These are phyloP conservation scores for Austrofundulus limnaeus DNA, from an alignment of 2,113 vertebrate species.

Conservation along the genomic window DNA sequence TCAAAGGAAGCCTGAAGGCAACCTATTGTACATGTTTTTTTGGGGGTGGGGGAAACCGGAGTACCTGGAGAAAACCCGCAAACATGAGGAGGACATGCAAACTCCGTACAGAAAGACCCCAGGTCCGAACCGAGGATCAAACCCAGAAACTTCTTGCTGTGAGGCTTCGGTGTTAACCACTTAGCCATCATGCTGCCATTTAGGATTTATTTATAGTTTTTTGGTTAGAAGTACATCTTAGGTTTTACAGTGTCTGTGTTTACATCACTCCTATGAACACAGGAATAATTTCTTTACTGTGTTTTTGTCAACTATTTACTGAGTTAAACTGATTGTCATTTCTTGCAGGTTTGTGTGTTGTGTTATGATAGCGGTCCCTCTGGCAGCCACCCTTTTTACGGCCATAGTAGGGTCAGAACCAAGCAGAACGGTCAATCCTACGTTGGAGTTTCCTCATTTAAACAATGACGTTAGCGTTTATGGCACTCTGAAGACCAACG, in stretches of 20 bases:
- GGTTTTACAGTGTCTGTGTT: not conserved
- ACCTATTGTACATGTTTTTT: too few species aligned
- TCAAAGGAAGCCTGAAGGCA: too few species aligned
- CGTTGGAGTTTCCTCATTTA: slow-evolving; percentile 35
- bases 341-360: slow-evolving; percentile 77
- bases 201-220: too few species aligned
- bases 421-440: slow-evolving; percentile 46
- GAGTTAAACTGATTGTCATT: not conserved
- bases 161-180: too few species aligned
- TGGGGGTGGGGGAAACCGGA: too few species aligned
- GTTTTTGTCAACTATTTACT: not conserved
- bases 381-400: slow-evolving; percentile 73
- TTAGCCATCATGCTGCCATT: too few species aligned
- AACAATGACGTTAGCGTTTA: slow-evolving; percentile 59
- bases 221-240: not conserved
- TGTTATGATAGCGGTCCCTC: slow-evolving; percentile 76
- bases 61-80: too few species aligned
- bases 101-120: too few species aligned
- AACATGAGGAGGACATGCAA: too few species aligned
- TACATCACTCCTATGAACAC: not conserved
- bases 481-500: slow-evolving; percentile 58
- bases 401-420: slow-evolving; percentile 47
- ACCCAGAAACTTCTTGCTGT: too few species aligned
- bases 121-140: too few species aligned
- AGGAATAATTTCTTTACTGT: not conserved